Percentiles rank a stretch among this genome's conserved stretches.
These are phyloP conservation scores for Heliothis peltigera DNA, from an alignment of 2,888 invertebrate genomes.

Conservation along the genomic window DNA sequence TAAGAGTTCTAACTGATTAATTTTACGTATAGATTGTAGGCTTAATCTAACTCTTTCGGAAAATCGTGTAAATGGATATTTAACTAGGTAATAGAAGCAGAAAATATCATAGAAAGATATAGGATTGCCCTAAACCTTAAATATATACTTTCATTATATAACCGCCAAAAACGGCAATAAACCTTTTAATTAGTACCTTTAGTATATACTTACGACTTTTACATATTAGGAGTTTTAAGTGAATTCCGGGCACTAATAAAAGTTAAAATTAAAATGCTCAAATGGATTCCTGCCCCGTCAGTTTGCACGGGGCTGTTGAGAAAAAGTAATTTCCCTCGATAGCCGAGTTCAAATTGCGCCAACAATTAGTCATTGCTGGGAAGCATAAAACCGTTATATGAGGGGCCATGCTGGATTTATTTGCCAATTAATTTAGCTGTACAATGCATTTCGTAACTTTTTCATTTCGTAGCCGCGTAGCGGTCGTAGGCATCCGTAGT, in stretches of 20 bases:
- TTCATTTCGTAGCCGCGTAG: constrained; percentile 43
- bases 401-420: constrained; percentile 35
- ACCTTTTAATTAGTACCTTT: constrained; percentile 22
- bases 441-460: constrained; percentile 21
- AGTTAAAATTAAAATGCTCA: constrained; percentile 55
- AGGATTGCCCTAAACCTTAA: too few relatives aligned
- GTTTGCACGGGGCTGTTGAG: constrained; percentile 45
- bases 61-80: too few relatives aligned
- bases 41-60: too few relatives aligned
- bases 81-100: too few relatives aligned
- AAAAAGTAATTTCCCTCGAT: constrained; percentile 64
- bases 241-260: constrained; percentile 35
- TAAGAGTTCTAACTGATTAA: too few relatives aligned
- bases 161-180: too few relatives aligned
- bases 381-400: constrained; percentile 27
- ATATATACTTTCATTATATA: too few relatives aligned
- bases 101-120: too few relatives aligned
- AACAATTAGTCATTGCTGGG: constrained; percentile 46
- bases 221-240: constrained; percentile 16
- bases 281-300: constrained; percentile 39
- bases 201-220: constrained; percentile 16
- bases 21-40: too few relatives aligned
- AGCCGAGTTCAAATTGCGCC: constrained; percentile 43
- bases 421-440: constrained; percentile 26
- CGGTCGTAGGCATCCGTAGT: constrained; percentile 27